Base-by-base conservation (phyloP, 2,888 invertebrate genomes). In the Noctua janthe region DNA sequence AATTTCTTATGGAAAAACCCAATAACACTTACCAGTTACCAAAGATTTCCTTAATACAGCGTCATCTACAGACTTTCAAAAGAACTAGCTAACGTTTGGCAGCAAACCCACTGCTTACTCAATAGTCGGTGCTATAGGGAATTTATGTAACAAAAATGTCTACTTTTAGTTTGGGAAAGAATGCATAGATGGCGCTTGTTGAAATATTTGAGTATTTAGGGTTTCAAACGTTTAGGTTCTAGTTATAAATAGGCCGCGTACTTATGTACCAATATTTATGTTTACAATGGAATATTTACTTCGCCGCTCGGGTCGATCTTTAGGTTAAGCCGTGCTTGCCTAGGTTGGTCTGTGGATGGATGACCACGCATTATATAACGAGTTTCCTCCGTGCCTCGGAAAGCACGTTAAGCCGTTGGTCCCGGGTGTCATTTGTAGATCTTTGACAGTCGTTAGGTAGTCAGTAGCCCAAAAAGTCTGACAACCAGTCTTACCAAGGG, bases 151-250 rank as follows among this genome's bases (percentile, higher is more conserved):
- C 11, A 17, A 10, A 23, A 35, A n/a, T 62, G 49, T 43, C 43
- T 15, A 6, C 20, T 35, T 29, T 67, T 59, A 77, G 77, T 84
- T 86, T 5, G 0, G 4, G 0, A 17, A n/a, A 13, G 0, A 13
- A 47, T 0, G 0, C 2, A 1, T 51, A 84, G 84, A 83, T 84
- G 87, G 83, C 83, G 71, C 56, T 84, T 47, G 5, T 62, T 77
- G 8, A 51, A 7, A 64, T 1, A 70, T 15, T 7, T 59, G 4
- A 67, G 39, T 67, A 39, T n/a, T 66, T 15, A 15, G 4, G 8
- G 17, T n/a, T 6, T 35, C 23, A 10, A 23, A 23, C 23, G 23
- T 23, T 56, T 3, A 56, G 3, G 4, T 11, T 51, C 20, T 7
- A 23, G 23, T 56, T 74, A 8, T 35, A 39, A 51, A 75, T 15